phyloP scores from a whole-genome alignment of 2,797 vertebrate species.

The Neomorphus geoffroyi region DNA sequence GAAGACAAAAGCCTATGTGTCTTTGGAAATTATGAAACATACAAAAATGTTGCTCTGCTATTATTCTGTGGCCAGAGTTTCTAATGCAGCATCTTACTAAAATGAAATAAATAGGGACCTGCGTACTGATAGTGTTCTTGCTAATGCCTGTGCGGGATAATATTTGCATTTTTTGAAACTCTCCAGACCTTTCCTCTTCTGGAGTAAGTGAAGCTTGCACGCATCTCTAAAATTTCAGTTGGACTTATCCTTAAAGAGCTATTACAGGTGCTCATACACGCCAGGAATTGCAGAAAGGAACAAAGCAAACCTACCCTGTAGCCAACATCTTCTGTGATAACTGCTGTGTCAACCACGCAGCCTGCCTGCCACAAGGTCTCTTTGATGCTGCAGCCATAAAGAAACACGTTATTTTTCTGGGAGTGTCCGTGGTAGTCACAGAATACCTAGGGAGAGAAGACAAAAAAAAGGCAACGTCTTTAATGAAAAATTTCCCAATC shows the following conservation, averaged over 20 bases:
- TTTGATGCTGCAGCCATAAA: slow-evolving; percentile 93
- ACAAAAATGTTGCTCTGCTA: neutral
- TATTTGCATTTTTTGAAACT: neutral
- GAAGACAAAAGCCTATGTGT: neutral
- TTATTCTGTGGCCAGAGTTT: neutral
- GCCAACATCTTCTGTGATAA: slow-evolving; percentile 85
- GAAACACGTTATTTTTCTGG: slow-evolving; percentile 91
- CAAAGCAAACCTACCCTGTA: slow-evolving; percentile 81
- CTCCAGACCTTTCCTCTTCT: neutral
- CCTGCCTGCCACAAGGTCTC: slow-evolving; percentile 93
- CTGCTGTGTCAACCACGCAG: slow-evolving; percentile 74
- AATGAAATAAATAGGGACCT: neutral
- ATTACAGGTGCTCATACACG: accelerated
- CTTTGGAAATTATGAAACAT: neutral
- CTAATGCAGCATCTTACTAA: neutral
- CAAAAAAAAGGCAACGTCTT: neutral
- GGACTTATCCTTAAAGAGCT: neutral
- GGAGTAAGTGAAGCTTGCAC: neutral
- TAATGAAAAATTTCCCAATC: neutral
- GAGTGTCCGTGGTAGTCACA: slow-evolving; percentile 97
- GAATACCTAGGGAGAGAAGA: slow-evolving; percentile 81
- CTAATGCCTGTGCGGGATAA: neutral
- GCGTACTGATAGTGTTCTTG: neutral
- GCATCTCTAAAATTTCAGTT: neutral
- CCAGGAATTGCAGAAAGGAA: neutral